Conservation (phyloP, 2,888 invertebrate genomes). For the Tigriopus californicus region DNA sequence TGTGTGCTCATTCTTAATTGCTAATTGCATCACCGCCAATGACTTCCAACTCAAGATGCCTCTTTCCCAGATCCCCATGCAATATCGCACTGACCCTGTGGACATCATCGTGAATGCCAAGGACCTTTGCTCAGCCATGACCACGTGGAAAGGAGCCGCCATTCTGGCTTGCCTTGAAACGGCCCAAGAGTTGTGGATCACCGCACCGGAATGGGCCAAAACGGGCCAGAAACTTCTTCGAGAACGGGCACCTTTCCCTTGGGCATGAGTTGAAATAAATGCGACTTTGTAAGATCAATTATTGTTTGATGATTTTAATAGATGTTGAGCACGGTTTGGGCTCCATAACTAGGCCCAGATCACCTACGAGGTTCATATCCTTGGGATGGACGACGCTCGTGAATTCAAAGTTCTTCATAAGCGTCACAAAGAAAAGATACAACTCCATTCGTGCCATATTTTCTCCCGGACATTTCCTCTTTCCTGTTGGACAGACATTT, state of each 20-base stretch:
- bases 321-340: no score
- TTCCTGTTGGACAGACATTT: background rate
- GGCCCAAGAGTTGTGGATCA: constrained; percentile 80
- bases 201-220: constrained; percentile 62
- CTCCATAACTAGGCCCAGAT: no score
- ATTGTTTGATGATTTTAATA: no score
- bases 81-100: constrained; percentile 40
- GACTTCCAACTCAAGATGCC: no score
- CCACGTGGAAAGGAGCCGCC: constrained; percentile 84
- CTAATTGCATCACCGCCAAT: no score
- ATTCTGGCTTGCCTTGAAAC: constrained; percentile 83
- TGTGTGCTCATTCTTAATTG: no score
- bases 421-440: constrained; percentile 5
- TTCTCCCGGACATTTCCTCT: constrained; percentile 12
- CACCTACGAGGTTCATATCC: no score
- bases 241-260: constrained; percentile 66
- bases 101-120: constrained; percentile 78
- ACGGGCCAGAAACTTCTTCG: constrained; percentile 63
- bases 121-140: constrained; percentile 75
- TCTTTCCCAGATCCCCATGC: constrained; percentile 19
- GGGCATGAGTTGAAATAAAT: constrained; percentile 21
- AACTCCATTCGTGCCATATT: constrained; percentile 6
- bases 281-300: background rate
- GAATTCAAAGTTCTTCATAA: background rate
- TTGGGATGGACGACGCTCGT: background rate